Percentiles rank a stretch among this genome's conserved stretches.
These are phyloP conservation scores for Crypturellus tataupa DNA, from an alignment of 2,797 vertebrate species.

Conservation along the genomic window DNA sequence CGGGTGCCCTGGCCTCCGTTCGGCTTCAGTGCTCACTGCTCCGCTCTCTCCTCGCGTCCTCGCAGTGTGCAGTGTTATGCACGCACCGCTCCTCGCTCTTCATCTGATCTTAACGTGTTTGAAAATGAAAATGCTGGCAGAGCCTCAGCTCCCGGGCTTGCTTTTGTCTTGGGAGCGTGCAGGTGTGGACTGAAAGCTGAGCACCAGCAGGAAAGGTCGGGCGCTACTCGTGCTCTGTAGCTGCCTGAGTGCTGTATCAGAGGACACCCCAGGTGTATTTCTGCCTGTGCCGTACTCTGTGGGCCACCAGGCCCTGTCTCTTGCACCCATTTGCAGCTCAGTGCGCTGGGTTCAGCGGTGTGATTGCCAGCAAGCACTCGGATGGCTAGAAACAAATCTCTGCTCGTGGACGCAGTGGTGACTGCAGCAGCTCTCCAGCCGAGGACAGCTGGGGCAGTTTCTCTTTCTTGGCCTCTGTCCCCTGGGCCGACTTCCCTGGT, in stretches of 20 bases:
- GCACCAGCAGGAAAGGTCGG: background rate
- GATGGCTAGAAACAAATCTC: background rate
- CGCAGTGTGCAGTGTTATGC: background rate
- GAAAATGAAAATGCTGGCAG: background rate
- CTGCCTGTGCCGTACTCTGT: rapidly evolving
- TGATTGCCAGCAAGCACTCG: background rate
- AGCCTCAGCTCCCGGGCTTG: background rate
- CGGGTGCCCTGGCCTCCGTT: background rate
- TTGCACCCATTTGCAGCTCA: background rate
- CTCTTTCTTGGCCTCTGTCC: background rate
- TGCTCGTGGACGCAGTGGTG: rapidly evolving
- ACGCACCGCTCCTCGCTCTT: background rate
- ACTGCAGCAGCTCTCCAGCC: background rate
- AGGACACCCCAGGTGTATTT: background rate
- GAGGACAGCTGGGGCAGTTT: rapidly evolving
- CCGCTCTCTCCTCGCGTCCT: background rate
- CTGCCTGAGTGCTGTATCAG: background rate
- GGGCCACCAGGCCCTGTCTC: background rate
- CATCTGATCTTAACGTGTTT: background rate
- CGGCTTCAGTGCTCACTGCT: background rate
- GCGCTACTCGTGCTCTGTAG: background rate
- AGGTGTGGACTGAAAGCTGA: background rate
- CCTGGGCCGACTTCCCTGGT: background rate
- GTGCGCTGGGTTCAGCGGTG: background rate
- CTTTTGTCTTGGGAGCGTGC: background rate